Percentiles rank a stretch among this genome's conserved stretches.
Conservation (phyloP, 2,113 vertebrate genomes). For the Lynx canadensis region DNA sequence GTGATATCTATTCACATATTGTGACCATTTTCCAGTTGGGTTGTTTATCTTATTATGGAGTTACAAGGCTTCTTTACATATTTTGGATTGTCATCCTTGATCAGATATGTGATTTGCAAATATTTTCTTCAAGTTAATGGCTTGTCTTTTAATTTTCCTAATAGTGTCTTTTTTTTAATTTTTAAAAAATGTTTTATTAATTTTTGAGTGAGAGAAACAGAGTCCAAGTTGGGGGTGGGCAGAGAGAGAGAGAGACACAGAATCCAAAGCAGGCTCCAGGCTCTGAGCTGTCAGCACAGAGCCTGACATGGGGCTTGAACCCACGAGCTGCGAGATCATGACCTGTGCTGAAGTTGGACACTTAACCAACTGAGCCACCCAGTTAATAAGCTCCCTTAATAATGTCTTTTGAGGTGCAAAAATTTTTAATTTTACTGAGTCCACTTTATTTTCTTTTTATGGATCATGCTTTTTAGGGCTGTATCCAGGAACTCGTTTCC, state of each 20-base stretch:
- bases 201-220: too few species aligned
- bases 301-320: too few species aligned
- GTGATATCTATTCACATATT: background rate
- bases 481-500: background rate
- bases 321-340: too few species aligned
- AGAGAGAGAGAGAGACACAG: too few species aligned
- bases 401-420: background rate
- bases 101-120: background rate
- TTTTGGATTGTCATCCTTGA: background rate
- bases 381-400: background rate
- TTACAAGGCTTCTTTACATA: background rate
- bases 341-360: too few species aligned
- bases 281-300: too few species aligned
- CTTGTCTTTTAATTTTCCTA: slow-evolving; percentile 41
- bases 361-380: too few species aligned
- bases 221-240: too few species aligned
- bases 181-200: background rate
- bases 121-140: slow-evolving; percentile 6
- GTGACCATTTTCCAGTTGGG: background rate
- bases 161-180: background rate
- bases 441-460: slow-evolving; percentile 23
- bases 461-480: slow-evolving; percentile 26
- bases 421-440: background rate
- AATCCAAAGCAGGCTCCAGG: too few species aligned
- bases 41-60: background rate